Evolutionary conservation across 1,140 invertebrate genomes (phyloP).

Genomic region (Meteorus sp.): DNA sequence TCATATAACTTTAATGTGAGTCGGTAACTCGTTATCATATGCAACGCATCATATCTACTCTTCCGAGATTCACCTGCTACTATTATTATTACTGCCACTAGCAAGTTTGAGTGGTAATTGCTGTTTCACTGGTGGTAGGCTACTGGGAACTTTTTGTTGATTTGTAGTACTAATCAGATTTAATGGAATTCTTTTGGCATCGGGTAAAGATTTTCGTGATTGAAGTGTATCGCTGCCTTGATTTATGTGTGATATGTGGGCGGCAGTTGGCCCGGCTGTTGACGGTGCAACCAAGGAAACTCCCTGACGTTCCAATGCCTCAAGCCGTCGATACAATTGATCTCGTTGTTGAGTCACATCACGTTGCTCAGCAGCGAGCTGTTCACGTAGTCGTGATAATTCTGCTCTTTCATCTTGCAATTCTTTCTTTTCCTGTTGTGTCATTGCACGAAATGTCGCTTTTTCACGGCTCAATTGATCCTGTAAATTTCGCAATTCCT

Average conservation of each 20-base stretch:
- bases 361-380: constrained; percentile 72
- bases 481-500: constrained; percentile 74
- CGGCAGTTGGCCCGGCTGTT: constrained; percentile 43
- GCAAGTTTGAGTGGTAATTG: constrained; percentile 84
- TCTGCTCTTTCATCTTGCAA: constrained; percentile 68
- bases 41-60: constrained; percentile 3
- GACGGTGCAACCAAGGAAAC: constrained; percentile 55
- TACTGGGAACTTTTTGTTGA: constrained; percentile 72
- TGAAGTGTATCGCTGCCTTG: constrained; percentile 39
- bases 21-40: constrained; percentile 6
- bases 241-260: constrained; percentile 34
- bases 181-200: constrained; percentile 62
- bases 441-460: constrained; percentile 71
- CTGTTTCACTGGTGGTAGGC: constrained; percentile 70
- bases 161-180: constrained; percentile 82
- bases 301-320: constrained; percentile 74
- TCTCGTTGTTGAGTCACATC: constrained; percentile 86
- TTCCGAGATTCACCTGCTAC: constrained; percentile 49
- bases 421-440: constrained; percentile 66
- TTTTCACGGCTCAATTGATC: constrained; percentile 80
- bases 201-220: constrained; percentile 41
- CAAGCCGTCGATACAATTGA: constrained; percentile 80
- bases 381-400: constrained; percentile 64
- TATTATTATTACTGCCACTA: constrained; percentile 59
- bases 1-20: constrained; percentile 4